A percentile compares a stretch with the other conserved stretches of the same genome.
These are phyloP conservation scores for Halictus quadricinctus DNA, from an alignment of 2,888 invertebrate species.

Conservation along the genomic window DNA sequence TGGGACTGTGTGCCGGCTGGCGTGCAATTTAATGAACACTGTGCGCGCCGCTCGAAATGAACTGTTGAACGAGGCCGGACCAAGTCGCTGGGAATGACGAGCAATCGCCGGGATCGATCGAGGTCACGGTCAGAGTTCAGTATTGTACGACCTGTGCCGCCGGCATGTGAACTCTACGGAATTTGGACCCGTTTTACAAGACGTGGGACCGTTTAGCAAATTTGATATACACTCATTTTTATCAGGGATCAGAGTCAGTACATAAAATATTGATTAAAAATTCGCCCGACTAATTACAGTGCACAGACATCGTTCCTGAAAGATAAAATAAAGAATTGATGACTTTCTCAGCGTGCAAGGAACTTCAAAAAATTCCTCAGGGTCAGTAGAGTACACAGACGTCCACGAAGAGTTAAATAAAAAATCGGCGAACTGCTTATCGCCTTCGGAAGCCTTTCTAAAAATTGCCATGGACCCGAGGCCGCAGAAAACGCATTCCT, in stretches of 20 bases:
- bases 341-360: too few species aligned
- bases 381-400: too few species aligned
- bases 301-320: too few species aligned
- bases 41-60: background rate
- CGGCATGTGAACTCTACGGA: background rate
- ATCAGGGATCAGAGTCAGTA: too few species aligned
- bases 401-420: background rate
- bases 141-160: background rate
- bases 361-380: too few species aligned
- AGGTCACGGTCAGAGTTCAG: background rate
- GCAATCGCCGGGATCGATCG: background rate
- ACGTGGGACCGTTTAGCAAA: too few species aligned
- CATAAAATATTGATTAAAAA: too few species aligned
- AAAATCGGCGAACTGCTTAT: background rate
- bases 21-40: slow-evolving; percentile 25
- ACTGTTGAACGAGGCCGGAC: slow-evolving; percentile 9
- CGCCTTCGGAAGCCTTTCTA: background rate
- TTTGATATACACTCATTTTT: too few species aligned
- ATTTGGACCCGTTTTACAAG: too few species aligned
- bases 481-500: background rate
- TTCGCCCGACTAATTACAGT: too few species aligned
- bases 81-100: background rate
- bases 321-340: too few species aligned
- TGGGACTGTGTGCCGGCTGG: background rate
- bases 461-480: background rate